A percentile compares a stretch with the other conserved stretches of the same genome.
Evolutionary conservation across 2,888 invertebrate species (phyloP).

Genomic region (Stratiomys singularior): DNA sequence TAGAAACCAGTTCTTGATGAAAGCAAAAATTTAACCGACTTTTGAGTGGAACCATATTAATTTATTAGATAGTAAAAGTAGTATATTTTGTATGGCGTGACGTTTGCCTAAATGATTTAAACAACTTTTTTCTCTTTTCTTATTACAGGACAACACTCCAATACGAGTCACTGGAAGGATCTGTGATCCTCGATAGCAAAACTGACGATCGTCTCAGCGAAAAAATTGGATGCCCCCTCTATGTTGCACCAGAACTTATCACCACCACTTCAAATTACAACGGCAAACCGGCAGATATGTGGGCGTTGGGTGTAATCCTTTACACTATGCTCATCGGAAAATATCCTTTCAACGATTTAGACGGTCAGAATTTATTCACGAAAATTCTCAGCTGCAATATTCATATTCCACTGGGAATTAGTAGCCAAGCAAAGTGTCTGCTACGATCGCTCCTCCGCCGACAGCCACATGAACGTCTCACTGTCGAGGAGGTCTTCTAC

Average conservation of each 20-base stretch:
- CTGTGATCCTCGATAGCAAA: constrained; percentile 62
- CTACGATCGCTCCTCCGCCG: constrained; percentile 83
- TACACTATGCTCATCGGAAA: constrained; percentile 64
- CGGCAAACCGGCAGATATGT: constrained; percentile 64
- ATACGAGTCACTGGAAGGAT: constrained; percentile 64
- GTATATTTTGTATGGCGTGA: not conserved
- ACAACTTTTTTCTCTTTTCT: constrained; percentile 45
- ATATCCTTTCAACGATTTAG: constrained; percentile 59
- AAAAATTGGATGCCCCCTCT: constrained; percentile 64
- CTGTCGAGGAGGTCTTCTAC: constrained; percentile 79
- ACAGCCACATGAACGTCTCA: constrained; percentile 82
- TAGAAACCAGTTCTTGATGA: not conserved
- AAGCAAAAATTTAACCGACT: constrained; percentile 50
- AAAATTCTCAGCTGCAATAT: constrained; percentile 89
- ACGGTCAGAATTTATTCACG: constrained; percentile 73
- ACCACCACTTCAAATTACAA: constrained; percentile 62
- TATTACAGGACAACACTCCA: constrained; percentile 62
- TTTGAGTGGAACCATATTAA: constrained; percentile 49
- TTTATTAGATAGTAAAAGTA: constrained; percentile 33
- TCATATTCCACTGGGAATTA: constrained; percentile 83
- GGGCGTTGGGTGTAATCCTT: constrained; percentile 63
- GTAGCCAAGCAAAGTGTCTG: constrained; percentile 83
- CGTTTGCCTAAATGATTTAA: not conserved
- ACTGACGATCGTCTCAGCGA: constrained; percentile 61
- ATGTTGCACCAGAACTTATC: constrained; percentile 63